Evolutionary conservation across 2,888 invertebrate species (phyloP), one percentile per base, ranked within the genome.

Genomic region (Trachelus stipa): DNA sequence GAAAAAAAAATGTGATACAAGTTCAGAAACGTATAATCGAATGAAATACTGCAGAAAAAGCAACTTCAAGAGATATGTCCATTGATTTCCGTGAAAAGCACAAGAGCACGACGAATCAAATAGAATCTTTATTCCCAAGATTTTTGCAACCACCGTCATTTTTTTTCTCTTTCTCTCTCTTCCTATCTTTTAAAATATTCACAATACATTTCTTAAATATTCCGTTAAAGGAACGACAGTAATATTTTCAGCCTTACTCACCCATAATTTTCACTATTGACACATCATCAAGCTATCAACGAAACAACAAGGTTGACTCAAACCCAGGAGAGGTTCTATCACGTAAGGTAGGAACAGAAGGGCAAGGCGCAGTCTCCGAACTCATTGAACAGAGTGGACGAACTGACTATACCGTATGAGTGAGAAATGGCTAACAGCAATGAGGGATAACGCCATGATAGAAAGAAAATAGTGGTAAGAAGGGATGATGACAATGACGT

Each of bases 361-460:
- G 69, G 80, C 76, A 83, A 79, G 69, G 87, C 87, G 87, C 88
- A 88, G 85, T 87, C 88, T 87, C 87, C 83, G 83, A 82, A 83
- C 85, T 88, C 83, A 83, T 86, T 82, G 83, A 88, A 83, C 84
- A 74, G 80, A 81, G 76, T 77, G 77, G 79, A 75, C 79, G 73
- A 77, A 76, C 68, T 68, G 34, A 68, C 68, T 31, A 68, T 68
- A 68, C 15, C 6, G 35, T 30, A n/a, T 69, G 69, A 78, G 79
- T 76, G 71, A 74, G 77, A 77, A 76, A 37, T 73, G 34, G 68
- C 37, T 68, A 74, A 37, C 34, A 30, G 71, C 33, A 15, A 4
- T 68, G 68, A 74, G 77, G 73, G 77, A 79, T 76, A 78, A 73
- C 77, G 71, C 74, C 34, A 34, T 68, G 77, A 76, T 78, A 78